These are phyloP conservation scores for Luffia ferchaultella DNA, from an alignment of 2,888 invertebrate genomes.

Conservation along the genomic window DNA sequence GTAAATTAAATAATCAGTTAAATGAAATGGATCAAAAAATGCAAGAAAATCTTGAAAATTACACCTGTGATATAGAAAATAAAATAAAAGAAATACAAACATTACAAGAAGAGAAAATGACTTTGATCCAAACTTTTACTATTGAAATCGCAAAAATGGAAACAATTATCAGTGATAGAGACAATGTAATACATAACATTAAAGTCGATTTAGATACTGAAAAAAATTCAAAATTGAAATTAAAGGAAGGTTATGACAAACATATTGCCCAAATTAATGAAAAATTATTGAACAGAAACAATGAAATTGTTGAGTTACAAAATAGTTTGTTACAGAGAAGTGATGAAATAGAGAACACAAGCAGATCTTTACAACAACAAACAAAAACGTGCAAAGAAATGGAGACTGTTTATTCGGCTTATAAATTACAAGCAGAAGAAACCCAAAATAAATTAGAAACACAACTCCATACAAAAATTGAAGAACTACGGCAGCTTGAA, in stretches of 20 bases:
- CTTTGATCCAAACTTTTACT: constrained; percentile 36
- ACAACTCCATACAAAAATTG: no score
- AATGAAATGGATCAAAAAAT: constrained; percentile 42
- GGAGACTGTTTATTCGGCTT: constrained; percentile 8
- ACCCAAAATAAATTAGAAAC: constrained; percentile 16
- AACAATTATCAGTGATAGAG: constrained; percentile 23
- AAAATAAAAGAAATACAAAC: constrained; percentile 41
- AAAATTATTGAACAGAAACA: constrained; percentile 6
- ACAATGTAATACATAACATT: constrained; percentile 17
- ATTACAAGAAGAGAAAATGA: constrained; percentile 44
- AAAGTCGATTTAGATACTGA: constrained; percentile 34
- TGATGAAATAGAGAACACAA: constrained; percentile 1
- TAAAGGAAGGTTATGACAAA: constrained; percentile 20
- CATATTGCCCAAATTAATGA: constrained; percentile 7
- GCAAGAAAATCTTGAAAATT: constrained; percentile 31
- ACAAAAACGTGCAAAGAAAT: constrained; percentile 3
- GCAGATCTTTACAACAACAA: constrained; percentile 5
- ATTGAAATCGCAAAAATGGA: constrained; percentile 38
- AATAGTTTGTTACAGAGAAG: constrained; percentile 3
- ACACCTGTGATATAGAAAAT: constrained; percentile 28
- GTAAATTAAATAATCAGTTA: constrained; percentile 38
- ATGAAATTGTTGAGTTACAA: constrained; percentile 9
- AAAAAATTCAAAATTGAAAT: constrained; percentile 29
- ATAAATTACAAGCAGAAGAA: constrained; percentile 12
- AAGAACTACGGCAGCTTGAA: not conserved